phyloP scores from a whole-genome alignment of 2,113 vertebrate species.

The Centropus unirufus region DNA sequence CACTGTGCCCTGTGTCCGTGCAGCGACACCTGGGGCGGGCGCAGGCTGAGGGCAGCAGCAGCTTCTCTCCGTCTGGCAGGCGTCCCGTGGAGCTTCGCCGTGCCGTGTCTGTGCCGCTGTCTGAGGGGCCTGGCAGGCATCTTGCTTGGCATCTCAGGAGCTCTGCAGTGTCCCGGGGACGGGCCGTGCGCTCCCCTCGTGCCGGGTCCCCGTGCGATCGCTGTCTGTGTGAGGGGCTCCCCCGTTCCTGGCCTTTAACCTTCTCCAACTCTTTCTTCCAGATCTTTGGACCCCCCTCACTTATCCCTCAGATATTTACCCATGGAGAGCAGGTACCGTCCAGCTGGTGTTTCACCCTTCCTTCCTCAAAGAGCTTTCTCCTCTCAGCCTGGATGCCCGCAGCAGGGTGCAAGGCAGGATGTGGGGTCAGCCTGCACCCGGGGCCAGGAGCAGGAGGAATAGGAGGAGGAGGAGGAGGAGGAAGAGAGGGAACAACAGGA shows the following conservation, averaged over 20 bases:
- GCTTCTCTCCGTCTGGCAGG: background rate
- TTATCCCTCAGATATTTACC: slow-evolving; percentile 83
- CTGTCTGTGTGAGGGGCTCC: slow-evolving; percentile 51
- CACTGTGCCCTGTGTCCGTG: background rate
- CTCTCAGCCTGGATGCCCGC: background rate
- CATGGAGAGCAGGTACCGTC: slow-evolving; percentile 83
- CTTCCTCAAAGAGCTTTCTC: background rate
- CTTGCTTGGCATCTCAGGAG: background rate
- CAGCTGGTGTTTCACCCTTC: slow-evolving; percentile 32
- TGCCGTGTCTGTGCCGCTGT: background rate
- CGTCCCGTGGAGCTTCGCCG: slow-evolving; percentile 23
- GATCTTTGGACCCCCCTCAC: slow-evolving; percentile 83
- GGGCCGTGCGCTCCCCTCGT: rapidly evolving
- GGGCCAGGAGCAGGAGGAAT: background rate
- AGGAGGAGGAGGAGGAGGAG: background rate
- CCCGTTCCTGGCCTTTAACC: slow-evolving; percentile 65
- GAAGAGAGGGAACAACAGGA: background rate
- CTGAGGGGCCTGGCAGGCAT: background rate
- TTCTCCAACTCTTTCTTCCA: slow-evolving; percentile 80
- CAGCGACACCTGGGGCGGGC: background rate
- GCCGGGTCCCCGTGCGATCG: background rate
- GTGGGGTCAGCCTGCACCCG: background rate
- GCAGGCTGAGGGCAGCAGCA: background rate
- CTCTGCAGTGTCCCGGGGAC: background rate
- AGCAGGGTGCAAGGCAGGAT: background rate